Percentiles rank a stretch among this genome's conserved stretches.
Evolutionary conservation across 2,113 vertebrate genomes (phyloP).

Genomic region (Catharus bicknelli): DNA sequence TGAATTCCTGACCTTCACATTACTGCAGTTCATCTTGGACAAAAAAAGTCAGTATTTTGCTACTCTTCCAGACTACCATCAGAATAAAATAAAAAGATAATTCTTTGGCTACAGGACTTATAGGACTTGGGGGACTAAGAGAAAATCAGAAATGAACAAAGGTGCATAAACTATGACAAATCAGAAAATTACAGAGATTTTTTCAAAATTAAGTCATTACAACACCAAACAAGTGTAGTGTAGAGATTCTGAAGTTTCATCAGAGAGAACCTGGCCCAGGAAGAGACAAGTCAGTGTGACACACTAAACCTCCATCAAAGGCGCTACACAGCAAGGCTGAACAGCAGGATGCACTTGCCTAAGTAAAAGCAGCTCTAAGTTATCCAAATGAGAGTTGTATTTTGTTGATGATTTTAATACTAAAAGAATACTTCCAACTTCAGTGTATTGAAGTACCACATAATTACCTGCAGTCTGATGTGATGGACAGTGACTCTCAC

Average conservation of each 20-base stretch:
- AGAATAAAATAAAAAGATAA: not conserved
- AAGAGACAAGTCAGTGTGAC: not conserved
- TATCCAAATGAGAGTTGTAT: not conserved
- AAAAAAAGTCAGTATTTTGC: not conserved
- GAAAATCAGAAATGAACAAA: not conserved
- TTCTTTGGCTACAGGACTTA: not conserved
- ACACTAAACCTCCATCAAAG: not conserved
- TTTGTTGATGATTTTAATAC: not conserved
- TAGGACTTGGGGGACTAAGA: not conserved
- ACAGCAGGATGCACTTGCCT: not conserved
- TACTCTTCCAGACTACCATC: not conserved
- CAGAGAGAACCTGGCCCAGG: not conserved
- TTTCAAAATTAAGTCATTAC: not conserved
- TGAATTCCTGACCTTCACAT: not conserved
- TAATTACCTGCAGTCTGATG: constrained; percentile 42
- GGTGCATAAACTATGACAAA: not conserved
- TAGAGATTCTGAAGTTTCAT: not conserved
- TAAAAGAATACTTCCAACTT: not conserved
- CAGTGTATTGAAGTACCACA: not conserved
- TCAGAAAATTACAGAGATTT: not conserved
- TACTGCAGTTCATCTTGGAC: not conserved
- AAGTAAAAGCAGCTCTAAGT: not conserved
- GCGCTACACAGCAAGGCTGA: not conserved
- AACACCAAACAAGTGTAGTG: not conserved
- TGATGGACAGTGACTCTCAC: not conserved